Evolutionary conservation across 2,797 vertebrate genomes (phyloP).

Genomic region (Lepus oiostolus): DNA sequence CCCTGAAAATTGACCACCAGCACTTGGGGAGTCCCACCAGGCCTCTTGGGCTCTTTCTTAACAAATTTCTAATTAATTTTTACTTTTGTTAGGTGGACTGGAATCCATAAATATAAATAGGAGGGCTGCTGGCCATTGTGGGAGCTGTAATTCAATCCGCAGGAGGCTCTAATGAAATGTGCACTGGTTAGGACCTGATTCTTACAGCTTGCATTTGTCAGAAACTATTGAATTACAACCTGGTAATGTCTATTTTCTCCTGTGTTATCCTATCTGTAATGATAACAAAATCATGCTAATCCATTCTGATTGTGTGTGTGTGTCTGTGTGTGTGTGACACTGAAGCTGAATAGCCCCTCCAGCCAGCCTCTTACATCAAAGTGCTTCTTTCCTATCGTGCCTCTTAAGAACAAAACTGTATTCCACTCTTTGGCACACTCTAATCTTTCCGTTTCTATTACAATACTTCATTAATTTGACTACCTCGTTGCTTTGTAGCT

Average conservation of each 20-base stretch:
- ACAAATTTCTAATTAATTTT: slow-evolving; percentile 67
- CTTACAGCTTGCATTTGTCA: slow-evolving; percentile 41
- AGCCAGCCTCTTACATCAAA: slow-evolving; percentile 79
- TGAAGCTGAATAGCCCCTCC: slow-evolving; percentile 70
- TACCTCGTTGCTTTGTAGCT: slow-evolving; percentile 73
- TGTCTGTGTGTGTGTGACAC: slow-evolving; percentile 32
- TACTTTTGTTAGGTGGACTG: slow-evolving; percentile 3
- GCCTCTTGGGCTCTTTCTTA: not conserved
- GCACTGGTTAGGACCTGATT: slow-evolving; percentile 14
- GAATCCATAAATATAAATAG: slow-evolving; percentile 55
- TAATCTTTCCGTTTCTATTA: slow-evolving; percentile 78
- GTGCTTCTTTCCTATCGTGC: slow-evolving; percentile 77
- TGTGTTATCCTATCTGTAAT: slow-evolving; percentile 68
- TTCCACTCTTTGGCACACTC: slow-evolving; percentile 52
- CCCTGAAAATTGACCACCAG: not conserved
- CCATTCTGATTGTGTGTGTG: slow-evolving; percentile 49
- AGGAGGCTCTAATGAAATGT: slow-evolving; percentile 63
- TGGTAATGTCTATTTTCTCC: slow-evolving; percentile 68
- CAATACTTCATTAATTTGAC: slow-evolving; percentile 79
- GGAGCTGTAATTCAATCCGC: slow-evolving; percentile 46
- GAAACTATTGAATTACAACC: slow-evolving; percentile 73
- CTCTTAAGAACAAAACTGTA: slow-evolving; percentile 75
- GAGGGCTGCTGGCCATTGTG: not conserved
- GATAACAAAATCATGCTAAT: slow-evolving; percentile 72
- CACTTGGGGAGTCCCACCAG: not conserved